Conservation (phyloP, 2,113 vertebrate species). For the Morone chrysops region DNA sequence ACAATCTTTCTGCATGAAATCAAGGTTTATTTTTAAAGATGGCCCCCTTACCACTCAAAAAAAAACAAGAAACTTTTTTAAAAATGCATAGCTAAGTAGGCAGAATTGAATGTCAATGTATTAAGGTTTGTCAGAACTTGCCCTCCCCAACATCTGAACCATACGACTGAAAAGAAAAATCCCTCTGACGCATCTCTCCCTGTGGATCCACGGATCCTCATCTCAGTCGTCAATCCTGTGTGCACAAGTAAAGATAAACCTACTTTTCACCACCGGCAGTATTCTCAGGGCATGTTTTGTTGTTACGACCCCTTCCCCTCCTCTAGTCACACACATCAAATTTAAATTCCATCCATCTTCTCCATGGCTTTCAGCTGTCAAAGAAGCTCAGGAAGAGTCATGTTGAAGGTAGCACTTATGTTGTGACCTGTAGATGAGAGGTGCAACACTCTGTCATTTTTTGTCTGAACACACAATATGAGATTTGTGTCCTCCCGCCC, state of each 20-base stretch:
- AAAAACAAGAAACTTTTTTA: background rate
- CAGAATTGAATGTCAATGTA: background rate
- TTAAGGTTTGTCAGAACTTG: constrained; percentile 65
- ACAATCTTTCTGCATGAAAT: background rate
- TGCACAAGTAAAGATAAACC: constrained; percentile 53
- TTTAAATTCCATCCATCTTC: constrained; percentile 63
- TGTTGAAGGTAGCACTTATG: constrained; percentile 34
- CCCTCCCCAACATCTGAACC: constrained; percentile 30
- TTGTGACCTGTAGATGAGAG: constrained; percentile 14
- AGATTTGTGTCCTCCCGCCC: background rate
- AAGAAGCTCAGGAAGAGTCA: constrained; percentile 45
- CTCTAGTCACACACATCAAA: background rate
- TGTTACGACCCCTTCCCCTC: background rate
- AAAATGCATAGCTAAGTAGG: background rate
- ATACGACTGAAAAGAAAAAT: constrained; percentile 35
- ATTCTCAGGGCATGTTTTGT: background rate
- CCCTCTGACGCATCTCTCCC: constrained; percentile 40
- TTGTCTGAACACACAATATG: background rate
- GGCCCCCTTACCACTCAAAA: no score
- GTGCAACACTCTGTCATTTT: background rate
- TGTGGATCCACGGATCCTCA: constrained; percentile 17
- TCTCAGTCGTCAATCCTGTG: constrained; percentile 50
- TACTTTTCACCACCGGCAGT: constrained; percentile 21
- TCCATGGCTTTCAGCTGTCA: constrained; percentile 38
- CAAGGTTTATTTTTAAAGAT: background rate